Conservation (phyloP, 2,888 invertebrate genomes). For the Tinea pellionella region DNA sequence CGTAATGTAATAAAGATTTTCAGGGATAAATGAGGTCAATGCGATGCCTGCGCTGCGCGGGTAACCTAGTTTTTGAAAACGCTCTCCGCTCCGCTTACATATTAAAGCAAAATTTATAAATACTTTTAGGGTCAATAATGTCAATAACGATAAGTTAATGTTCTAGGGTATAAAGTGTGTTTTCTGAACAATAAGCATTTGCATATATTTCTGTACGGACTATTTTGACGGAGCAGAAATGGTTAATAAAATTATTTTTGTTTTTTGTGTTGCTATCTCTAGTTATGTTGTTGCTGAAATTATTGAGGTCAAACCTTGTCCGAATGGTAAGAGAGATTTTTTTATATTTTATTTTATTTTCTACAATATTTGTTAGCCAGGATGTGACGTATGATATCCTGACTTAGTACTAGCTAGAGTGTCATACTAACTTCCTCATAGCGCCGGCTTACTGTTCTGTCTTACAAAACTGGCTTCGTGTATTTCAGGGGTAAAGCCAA, state of each 20-base stretch:
- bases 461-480: no score
- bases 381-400: no score
- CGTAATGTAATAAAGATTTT: no score
- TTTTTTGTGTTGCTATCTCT: neutral
- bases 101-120: neutral
- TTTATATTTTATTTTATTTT: no score
- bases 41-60: no score
- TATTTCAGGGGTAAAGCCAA: no score
- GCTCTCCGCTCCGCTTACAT: neutral
- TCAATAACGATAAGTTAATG: conserved; percentile 1
- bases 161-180: neutral
- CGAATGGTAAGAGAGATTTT: conserved; percentile 1
- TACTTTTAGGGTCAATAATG: conserved; percentile 2
- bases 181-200: neutral
- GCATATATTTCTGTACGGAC: neutral
- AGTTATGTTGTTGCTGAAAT: conserved; percentile 5
- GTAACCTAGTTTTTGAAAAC: no score
- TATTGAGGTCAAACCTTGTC: neutral
- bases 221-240: neutral
- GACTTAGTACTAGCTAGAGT: no score
- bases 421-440: no score
- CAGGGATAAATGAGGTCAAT: no score
- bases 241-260: neutral
- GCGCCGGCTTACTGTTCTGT: no score
- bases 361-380: no score